Conservation (phyloP, 2,888 invertebrate genomes). For the Aplocera efformata region DNA sequence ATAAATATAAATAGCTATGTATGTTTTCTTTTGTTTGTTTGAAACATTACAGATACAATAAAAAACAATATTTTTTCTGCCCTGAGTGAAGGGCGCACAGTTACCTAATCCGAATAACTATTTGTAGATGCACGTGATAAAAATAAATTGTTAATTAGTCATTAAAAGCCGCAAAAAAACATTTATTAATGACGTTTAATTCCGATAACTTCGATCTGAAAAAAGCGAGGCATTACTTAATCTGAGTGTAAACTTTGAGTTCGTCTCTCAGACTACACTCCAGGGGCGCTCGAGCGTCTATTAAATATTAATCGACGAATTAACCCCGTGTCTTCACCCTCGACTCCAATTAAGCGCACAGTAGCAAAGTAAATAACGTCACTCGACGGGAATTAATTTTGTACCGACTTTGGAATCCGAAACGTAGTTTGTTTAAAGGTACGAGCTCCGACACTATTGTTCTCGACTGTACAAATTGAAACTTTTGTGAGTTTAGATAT, state of each 20-base stretch:
- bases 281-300: constrained; percentile 36
- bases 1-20: too few relatives aligned
- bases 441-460: constrained; percentile 29
- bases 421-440: constrained; percentile 66
- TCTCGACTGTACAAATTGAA: constrained; percentile 23
- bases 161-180: too few relatives aligned
- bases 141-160: too few relatives aligned
- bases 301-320: constrained; percentile 78
- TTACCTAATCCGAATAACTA: too few relatives aligned
- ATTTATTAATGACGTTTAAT: too few relatives aligned
- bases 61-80: too few relatives aligned
- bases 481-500: constrained; percentile 14
- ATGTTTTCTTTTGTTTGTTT: too few relatives aligned
- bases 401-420: constrained; percentile 51
- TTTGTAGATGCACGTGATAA: too few relatives aligned
- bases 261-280: constrained; percentile 9
- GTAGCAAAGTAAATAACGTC: constrained; percentile 73
- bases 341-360: constrained; percentile 77
- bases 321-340: constrained; percentile 69
- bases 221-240: constrained; percentile 15
- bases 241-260: constrained; percentile 8
- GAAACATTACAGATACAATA: too few relatives aligned
- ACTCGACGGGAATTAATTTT: constrained; percentile 67
- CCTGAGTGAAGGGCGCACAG: too few relatives aligned
- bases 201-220: too few relatives aligned